phyloP scores from a whole-genome alignment of 2,113 vertebrate species.

The Zapus hudsonius region DNA sequence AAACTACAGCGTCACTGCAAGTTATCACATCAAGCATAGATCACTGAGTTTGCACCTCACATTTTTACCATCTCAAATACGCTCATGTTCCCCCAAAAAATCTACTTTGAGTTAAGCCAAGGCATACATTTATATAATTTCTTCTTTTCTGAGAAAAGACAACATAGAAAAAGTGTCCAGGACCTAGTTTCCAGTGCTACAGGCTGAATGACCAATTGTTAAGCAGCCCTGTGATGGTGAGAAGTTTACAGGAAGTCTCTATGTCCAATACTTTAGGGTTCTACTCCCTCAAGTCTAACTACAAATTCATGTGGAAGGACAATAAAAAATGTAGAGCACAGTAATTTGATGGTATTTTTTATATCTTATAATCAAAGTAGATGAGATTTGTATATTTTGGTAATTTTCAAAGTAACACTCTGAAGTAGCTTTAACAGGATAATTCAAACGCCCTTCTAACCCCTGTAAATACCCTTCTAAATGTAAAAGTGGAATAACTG shows the following conservation, averaged over 20 bases:
- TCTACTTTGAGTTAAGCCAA: not conserved
- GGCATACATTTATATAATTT: not conserved
- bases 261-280: slow-evolving; percentile 29
- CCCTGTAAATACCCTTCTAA: too few relatives aligned
- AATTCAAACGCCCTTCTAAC: not conserved
- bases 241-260: slow-evolving; percentile 25
- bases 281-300: not conserved
- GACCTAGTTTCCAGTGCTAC: not conserved
- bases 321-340: not conserved
- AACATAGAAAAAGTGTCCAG: slow-evolving; percentile 23
- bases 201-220: slow-evolving; percentile 31
- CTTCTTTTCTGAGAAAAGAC: not conserved
- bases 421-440: not conserved
- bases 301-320: not conserved
- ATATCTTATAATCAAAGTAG: not conserved
- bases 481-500: slow-evolving; percentile 28
- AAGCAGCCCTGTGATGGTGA: not conserved
- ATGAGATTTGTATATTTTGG: not conserved
- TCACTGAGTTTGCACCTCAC: not conserved
- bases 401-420: slow-evolving; percentile 22
- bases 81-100: not conserved
- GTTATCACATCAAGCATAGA: slow-evolving; percentile 9
- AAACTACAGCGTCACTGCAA: slow-evolving; percentile 29
- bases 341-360: not conserved
- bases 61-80: not conserved